These are phyloP conservation scores for Ceyx margarethae DNA, from an alignment of 2,113 vertebrate species.

Conservation along the genomic window DNA sequence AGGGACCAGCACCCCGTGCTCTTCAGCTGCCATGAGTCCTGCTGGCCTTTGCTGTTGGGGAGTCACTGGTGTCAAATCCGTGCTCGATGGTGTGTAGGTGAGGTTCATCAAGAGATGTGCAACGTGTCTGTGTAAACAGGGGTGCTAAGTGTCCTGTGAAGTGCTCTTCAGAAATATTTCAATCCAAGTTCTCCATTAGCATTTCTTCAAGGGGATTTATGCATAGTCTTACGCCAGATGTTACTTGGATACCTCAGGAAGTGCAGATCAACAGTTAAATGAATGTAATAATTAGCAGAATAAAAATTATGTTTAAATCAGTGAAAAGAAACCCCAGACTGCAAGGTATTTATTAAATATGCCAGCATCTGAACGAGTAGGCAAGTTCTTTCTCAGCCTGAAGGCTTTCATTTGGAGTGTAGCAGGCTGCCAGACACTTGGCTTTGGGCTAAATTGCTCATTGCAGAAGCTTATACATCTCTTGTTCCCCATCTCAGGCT, in stretches of 20 bases:
- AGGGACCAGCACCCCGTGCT: not conserved
- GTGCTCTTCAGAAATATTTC: not conserved
- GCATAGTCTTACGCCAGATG: not conserved
- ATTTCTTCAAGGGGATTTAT: not conserved
- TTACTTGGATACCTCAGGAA: not conserved
- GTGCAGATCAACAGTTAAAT: not conserved
- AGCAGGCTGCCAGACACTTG: no score
- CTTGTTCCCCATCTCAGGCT: no score
- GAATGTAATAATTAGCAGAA: not conserved
- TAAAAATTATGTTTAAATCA: not conserved
- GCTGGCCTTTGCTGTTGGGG: not conserved
- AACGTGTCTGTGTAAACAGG: not conserved
- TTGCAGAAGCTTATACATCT: no score
- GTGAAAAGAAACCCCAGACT: no score
- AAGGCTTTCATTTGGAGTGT: no score
- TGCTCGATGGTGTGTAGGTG: not conserved
- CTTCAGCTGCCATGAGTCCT: not conserved
- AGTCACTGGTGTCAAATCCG: accelerated
- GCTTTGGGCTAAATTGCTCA: no score
- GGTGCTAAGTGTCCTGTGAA: not conserved
- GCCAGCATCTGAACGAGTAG: no score
- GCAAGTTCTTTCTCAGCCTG: no score
- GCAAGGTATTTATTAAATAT: no score
- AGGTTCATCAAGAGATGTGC: not conserved
- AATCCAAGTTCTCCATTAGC: not conserved